Percentiles rank a stretch among this genome's conserved stretches.
phyloP scores from a whole-genome alignment of 2,888 invertebrate genomes.

The Carterocephalus palaemon region DNA sequence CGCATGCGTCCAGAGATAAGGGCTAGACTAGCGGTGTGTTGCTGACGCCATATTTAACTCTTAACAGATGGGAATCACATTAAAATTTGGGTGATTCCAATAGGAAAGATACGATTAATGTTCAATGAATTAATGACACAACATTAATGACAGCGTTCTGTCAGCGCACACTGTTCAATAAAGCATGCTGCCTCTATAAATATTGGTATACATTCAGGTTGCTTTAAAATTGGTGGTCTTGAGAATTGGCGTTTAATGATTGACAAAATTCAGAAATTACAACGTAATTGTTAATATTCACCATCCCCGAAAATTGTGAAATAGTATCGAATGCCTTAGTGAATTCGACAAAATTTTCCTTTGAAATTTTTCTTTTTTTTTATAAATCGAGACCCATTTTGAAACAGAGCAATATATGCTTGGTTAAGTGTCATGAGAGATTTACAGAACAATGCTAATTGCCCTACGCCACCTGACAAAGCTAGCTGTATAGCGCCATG shows the following conservation, averaged over 20 bases:
- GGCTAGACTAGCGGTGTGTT: constrained; percentile 74
- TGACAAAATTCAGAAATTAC: no score
- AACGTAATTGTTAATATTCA: no score
- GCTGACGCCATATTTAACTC: constrained; percentile 58
- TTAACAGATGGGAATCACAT: constrained; percentile 39
- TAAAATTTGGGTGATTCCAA: constrained; percentile 33
- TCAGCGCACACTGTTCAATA: constrained; percentile 74
- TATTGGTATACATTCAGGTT: constrained; percentile 29
- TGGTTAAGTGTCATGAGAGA: constrained; percentile 76
- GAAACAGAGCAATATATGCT: constrained; percentile 67
- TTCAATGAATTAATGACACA: constrained; percentile 43
- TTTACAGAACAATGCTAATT: constrained; percentile 57
- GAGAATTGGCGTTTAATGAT: constrained; percentile 14
- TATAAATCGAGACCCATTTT: constrained; percentile 28
- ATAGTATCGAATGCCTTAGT: no score
- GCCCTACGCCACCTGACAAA: constrained; percentile 77
- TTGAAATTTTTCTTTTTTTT: not conserved
- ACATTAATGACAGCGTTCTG: constrained; percentile 41
- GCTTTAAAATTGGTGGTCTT: constrained; percentile 27
- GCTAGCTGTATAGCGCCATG: constrained; percentile 28
- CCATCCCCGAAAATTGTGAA: no score
- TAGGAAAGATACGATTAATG: constrained; percentile 33
- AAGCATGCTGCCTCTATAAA: constrained; percentile 75
- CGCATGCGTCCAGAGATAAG: constrained; percentile 76
- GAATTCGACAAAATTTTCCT: no score